These are phyloP conservation scores for Tautogolabrus adspersus DNA, from an alignment of 2,113 vertebrate species.

Conservation along the genomic window DNA sequence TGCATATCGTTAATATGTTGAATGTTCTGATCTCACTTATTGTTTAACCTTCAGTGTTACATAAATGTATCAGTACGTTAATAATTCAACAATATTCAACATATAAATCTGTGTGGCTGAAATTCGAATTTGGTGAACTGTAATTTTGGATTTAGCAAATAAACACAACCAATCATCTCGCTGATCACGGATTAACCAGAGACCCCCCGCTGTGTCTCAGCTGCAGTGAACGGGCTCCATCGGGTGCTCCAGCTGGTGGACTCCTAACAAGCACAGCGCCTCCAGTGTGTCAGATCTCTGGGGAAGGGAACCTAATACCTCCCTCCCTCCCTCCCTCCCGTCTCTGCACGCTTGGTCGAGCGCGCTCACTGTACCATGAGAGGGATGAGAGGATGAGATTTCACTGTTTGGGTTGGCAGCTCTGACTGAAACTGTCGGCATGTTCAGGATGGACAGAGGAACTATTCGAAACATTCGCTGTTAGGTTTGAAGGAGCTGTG, in stretches of 20 bases:
- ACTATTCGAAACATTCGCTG: neutral
- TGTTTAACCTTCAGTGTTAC: no score
- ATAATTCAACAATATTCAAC: no score
- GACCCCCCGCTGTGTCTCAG: neutral
- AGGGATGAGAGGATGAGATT: slow-evolving; percentile 63
- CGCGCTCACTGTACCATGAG: slow-evolving; percentile 70
- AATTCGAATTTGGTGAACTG: neutral
- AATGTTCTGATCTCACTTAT: no score
- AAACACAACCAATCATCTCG: neutral
- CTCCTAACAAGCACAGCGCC: slow-evolving; percentile 34
- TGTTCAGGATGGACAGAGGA: slow-evolving; percentile 13
- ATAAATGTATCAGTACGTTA: no score
- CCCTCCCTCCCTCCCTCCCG: slow-evolving; percentile 30
- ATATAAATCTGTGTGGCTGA: neutral
- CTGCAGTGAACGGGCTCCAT: slow-evolving; percentile 8
- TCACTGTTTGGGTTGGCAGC: slow-evolving; percentile 80
- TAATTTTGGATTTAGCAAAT: neutral
- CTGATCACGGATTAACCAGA: neutral
- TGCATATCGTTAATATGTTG: no score
- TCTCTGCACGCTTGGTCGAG: slow-evolving; percentile 63
- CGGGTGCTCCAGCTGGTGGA: slow-evolving; percentile 36
- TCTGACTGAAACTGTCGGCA: slow-evolving; percentile 46
- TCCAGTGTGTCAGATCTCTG: slow-evolving; percentile 59
- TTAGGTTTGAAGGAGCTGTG: neutral
- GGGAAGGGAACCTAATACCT: slow-evolving; percentile 62